These are phyloP conservation scores for Turnix velox DNA, from an alignment of 2,113 vertebrate genomes.

Conservation along the genomic window DNA sequence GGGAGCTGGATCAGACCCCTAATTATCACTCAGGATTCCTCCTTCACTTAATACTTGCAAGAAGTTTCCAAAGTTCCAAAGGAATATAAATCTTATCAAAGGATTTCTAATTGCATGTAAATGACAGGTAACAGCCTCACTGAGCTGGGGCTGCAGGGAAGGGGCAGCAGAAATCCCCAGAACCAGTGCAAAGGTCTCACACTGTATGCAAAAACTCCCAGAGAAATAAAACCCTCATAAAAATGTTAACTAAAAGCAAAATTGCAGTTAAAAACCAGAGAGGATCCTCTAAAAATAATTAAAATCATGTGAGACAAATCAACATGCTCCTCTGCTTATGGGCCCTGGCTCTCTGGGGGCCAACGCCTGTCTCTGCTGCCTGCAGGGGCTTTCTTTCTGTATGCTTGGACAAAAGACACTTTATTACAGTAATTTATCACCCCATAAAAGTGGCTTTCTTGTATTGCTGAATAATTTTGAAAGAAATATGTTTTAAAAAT, in stretches of 20 bases:
- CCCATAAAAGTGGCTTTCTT: conserved; percentile 87
- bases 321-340: conserved; percentile 53
- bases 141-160: conserved; percentile 5
- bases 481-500: conserved; percentile 96
- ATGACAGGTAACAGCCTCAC: background rate
- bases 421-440: conserved; percentile 99
- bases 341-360: conserved; percentile 72
- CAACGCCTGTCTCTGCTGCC: conserved; percentile 60
- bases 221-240: conserved; percentile 7
- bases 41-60: background rate
- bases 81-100: conserved; percentile 35
- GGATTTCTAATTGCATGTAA: conserved; percentile 37
- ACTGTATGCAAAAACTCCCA: background rate
- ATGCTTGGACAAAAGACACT: conserved; percentile 76
- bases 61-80: conserved; percentile 55
- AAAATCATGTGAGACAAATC: conserved; percentile 69
- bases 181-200: conserved; percentile 1
- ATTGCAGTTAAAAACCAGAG: conserved; percentile 70
- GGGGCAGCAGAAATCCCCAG: background rate
- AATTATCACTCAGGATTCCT: conserved; percentile 1
- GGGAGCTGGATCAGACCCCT: conserved; percentile 28
- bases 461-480: conserved; percentile 85
- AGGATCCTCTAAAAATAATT: conserved; percentile 73
- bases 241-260: conserved; percentile 70
- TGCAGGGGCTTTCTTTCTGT: conserved; percentile 70